phyloP scores from a whole-genome alignment of 2,797 vertebrate species.

The Tinamus major region DNA sequence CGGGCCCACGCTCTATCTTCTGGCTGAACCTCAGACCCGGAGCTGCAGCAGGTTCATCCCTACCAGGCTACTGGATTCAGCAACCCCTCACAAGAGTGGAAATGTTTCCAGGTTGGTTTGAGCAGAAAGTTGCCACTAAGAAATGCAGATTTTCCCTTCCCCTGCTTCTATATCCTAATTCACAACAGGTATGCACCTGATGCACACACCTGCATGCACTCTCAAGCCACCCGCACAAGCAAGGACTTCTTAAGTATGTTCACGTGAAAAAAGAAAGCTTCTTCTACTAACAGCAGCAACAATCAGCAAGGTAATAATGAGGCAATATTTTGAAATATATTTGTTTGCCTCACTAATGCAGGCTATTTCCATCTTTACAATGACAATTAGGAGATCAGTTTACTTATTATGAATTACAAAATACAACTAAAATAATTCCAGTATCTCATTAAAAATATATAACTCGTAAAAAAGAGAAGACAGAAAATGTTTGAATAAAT shows the following conservation, averaged over 20 bases:
- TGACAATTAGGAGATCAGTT: neutral
- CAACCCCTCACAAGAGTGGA: neutral
- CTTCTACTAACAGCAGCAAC: neutral
- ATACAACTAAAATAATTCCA: neutral
- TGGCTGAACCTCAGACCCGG: rapidly evolving
- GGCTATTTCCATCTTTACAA: neutral
- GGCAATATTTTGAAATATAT: neutral
- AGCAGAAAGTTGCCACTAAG: neutral
- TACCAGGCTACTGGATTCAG: too few species aligned
- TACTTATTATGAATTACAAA: neutral
- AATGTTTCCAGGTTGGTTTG: neutral
- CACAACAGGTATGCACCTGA: neutral
- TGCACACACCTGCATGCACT: neutral
- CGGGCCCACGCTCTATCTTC: neutral
- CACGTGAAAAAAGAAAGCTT: neutral
- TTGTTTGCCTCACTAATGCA: neutral
- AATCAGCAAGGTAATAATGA: neutral
- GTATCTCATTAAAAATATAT: neutral
- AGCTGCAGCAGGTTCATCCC: neutral
- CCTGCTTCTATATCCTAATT: neutral
- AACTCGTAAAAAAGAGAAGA: neutral
- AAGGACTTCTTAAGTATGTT: neutral
- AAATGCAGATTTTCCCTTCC: neutral
- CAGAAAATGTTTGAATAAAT: neutral
- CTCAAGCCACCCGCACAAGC: neutral